phyloP scores from a whole-genome alignment of 2,113 vertebrate genomes.

The Podocnemis expansa region DNA sequence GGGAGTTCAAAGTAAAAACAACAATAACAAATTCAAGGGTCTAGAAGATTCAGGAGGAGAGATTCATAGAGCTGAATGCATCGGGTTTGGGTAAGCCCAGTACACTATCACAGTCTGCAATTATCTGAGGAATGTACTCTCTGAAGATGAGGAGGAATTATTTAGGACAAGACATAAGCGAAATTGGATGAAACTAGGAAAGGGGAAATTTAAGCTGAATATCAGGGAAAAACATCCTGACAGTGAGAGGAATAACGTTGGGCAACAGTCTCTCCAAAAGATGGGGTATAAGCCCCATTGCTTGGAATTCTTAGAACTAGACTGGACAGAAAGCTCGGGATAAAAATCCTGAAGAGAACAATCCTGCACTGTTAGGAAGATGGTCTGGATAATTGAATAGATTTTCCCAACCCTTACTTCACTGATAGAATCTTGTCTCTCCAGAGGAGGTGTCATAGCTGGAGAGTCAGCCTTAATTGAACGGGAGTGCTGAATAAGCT shows the following conservation, averaged over 20 bases:
- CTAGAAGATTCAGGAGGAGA: background rate
- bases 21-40: rapidly evolving
- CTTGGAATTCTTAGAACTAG: background rate
- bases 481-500: background rate
- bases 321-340: background rate
- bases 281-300: background rate
- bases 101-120: rapidly evolving
- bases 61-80: rapidly evolving
- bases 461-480: background rate
- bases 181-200: rapidly evolving
- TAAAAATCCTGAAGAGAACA: background rate
- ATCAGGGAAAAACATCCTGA: background rate
- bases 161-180: background rate
- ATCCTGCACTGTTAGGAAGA: background rate
- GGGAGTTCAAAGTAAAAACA: rapidly evolving
- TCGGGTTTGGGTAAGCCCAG: background rate
- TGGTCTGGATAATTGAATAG: background rate
- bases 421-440: background rate
- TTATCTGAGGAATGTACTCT: rapidly evolving
- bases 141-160: background rate
- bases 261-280: no score
- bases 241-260: background rate
- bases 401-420: background rate
- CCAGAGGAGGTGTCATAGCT: background rate
- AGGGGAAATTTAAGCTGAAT: rapidly evolving